phyloP scores from a whole-genome alignment of 2,888 invertebrate species.

The Himalopsyche tibetana region DNA sequence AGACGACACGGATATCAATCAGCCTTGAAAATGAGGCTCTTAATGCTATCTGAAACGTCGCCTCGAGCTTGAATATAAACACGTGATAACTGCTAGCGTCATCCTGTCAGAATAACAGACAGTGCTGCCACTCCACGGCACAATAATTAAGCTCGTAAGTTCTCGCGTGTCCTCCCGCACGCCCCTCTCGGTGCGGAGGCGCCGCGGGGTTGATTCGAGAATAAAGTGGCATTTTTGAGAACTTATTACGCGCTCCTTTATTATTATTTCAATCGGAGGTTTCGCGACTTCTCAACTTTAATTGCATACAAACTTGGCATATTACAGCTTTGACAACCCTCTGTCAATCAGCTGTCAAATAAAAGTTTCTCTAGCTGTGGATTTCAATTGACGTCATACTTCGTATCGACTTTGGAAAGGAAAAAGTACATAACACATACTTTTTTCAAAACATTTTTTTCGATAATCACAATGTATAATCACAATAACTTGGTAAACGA shows the following conservation, averaged over 20 bases:
- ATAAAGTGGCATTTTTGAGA: conserved; percentile 25
- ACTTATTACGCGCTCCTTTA: neutral
- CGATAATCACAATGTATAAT: no score
- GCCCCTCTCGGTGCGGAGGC: neutral
- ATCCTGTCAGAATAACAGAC: conserved; percentile 34
- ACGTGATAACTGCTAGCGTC: conserved; percentile 38
- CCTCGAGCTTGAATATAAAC: conserved; percentile 29
- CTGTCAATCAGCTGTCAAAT: neutral
- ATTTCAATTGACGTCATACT: no score
- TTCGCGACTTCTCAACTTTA: conserved; percentile 2
- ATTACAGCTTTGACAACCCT: neutral
- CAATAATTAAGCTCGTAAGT: conserved; percentile 31
- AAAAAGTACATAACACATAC: no score
- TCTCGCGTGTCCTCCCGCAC: conserved; percentile 17
- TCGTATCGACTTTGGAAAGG: no score
- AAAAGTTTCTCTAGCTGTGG: no score
- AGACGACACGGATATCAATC: conserved; percentile 30
- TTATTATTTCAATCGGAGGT: conserved; percentile 2
- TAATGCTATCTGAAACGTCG: conserved; percentile 40
- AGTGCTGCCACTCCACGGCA: conserved; percentile 13
- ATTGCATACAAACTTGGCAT: neutral
- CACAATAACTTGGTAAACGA: no score
- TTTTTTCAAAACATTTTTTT: no score
- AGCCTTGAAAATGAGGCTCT: conserved; percentile 34
- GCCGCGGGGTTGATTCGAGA: conserved; percentile 18